phyloP scores from a whole-genome alignment of 2,113 vertebrate genomes.

The Fukomys damarensis region DNA sequence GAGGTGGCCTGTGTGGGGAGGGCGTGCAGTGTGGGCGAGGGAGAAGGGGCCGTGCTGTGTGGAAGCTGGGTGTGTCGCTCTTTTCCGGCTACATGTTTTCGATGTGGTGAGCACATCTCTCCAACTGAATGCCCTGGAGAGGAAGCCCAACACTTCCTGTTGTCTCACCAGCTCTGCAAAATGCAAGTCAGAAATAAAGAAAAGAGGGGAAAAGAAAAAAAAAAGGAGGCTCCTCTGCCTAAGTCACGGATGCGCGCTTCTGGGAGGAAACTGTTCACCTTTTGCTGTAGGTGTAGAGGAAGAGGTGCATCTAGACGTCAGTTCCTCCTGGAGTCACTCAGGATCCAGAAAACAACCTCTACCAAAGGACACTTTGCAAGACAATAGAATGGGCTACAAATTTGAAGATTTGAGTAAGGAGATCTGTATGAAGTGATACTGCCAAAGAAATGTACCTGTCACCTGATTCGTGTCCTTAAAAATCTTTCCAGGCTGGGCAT shows the following conservation, averaged over 20 bases:
- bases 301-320: background rate
- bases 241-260: background rate
- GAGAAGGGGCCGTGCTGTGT: conserved; percentile 21
- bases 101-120: conserved; percentile 68
- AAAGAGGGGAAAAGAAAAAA: background rate
- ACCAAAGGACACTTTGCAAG: background rate
- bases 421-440: background rate
- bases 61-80: conserved; percentile 57
- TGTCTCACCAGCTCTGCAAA: conserved; percentile 62
- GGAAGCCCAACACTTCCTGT: conserved; percentile 79
- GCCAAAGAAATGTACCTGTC: background rate
- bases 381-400: background rate
- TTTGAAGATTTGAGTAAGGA: background rate
- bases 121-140: conserved; percentile 65
- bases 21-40: background rate
- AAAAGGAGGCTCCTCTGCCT: background rate
- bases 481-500: background rate
- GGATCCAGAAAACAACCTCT: conserved; percentile 15
- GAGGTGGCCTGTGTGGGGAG: background rate
- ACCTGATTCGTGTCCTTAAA: background rate
- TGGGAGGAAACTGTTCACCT: background rate
- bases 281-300: background rate
- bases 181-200: conserved; percentile 53
- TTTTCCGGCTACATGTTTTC: conserved; percentile 74
- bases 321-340: background rate